Evolutionary conservation across 2,113 vertebrate species (phyloP), one percentile per base, ranked within the genome.

Genomic region (Eudyptes chrysolophus): DNA sequence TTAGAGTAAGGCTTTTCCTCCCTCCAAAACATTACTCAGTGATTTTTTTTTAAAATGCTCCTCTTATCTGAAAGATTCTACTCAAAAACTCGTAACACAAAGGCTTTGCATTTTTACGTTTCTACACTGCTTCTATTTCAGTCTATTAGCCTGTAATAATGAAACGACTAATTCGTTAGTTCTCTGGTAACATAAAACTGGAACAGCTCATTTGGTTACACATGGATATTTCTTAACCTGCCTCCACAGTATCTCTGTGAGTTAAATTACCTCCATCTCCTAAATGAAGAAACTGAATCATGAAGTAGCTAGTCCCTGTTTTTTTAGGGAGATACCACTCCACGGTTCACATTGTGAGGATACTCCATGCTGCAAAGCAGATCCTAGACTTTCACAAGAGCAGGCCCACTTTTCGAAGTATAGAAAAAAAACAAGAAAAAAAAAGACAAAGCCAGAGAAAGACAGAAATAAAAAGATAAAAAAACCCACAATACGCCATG

Each of bases 401-500:
- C 0, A 0, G 14, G 7, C 6, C 11, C 6, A 5, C 8, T 36
- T 89, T 54, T 42, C 16, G 5, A 78, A 64, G 6, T 10, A 48
- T 11, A 6, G 29, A 81, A 40, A 42, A 4, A 4, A 1, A 1
- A 10, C 9, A 9, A 6, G 12, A 30, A n/a, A 64, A 8, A 44
- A 29, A 42, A 12, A 34, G 10, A 6, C 12, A 85, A 54, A 70
- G 20, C 0, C 6, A 54, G 15, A 57, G 10, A 85, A 82, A 48
- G 10, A 5, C 15, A 34, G 9, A 79, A 82, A 29, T 5, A 71
- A 64, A 3, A 38, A 11, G 0, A 42, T 11, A 9, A 44, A 69
- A 5, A 11, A 0, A 0, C 14, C 7, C 54, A 20, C 16, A 21
- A 9, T 1, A n/a, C 1, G 2, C 3, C 32, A 7, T 0, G 24